Base-by-base conservation (phyloP, 2,888 invertebrate species). In the Caenorhabditis macrosperma region DNA sequence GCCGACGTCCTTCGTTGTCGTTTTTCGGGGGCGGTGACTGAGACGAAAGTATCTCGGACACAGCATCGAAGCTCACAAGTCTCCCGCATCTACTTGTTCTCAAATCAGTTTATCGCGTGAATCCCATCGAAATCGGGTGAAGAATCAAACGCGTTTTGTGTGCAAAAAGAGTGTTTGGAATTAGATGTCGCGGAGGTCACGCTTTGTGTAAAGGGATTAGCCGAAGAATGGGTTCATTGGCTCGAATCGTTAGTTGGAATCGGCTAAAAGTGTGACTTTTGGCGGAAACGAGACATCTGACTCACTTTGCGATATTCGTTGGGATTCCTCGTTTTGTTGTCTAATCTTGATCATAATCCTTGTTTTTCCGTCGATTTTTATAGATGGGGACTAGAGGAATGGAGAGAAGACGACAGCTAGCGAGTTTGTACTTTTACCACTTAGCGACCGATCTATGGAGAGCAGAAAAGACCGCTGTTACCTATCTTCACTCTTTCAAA, bases 71-170 rank as follows among this genome's bases (percentile, higher is more conserved):
- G 64, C 74, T 64, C 74, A 74, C 17, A 50, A 33, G 61, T 60
- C 71, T 52, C 71, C 46, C 54, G 46, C 54, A 50, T 57, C 55
- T 64, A 74, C 74, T 74, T 74, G 74, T 74, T 74, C 74, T 66
- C 38, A 74, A 74, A 74, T 74, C 74, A 74, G 63, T 63, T 74
- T 74, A 74, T 66, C 64, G 63, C 72, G 50, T 57, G 72, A 72
- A 72, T 74, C 72, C 50, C 48, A 63, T 72, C 61, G 71, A 71
- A 63, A 41, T 24, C 22, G 46, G 44, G 26, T 38, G 15, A 41
- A n/a, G 59, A 38, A 24, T 59, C 44, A 44, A 41, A 28, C 26
- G 22, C 22, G 22, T 38, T 38, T 54, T 35, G 55, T 24, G 60
- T 60, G 26, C 54, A 30, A 59, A 33, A 30, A 54, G 41, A 15